Evolutionary conservation across 2,888 invertebrate species (phyloP).

Genomic region (Drosophila rubida): DNA sequence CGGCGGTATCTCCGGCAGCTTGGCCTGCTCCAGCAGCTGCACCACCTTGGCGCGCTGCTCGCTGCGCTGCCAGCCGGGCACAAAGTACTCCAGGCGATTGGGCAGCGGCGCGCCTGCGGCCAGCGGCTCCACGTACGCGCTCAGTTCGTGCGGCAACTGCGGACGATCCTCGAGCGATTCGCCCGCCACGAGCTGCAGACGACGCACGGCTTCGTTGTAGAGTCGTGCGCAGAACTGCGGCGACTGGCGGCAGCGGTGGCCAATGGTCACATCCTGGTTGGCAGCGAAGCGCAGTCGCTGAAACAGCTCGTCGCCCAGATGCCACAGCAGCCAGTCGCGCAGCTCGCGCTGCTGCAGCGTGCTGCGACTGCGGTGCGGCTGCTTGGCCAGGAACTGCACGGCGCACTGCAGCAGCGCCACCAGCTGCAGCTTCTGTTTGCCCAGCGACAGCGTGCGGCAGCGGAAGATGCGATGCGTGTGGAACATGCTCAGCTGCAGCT

Average conservation of each 20-base stretch:
- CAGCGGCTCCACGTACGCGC: slow-evolving; percentile 85
- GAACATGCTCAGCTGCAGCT: slow-evolving; percentile 75
- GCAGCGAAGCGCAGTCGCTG: slow-evolving; percentile 85
- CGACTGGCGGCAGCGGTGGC: slow-evolving; percentile 78
- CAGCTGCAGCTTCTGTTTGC: slow-evolving; percentile 28
- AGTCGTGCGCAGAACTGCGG: slow-evolving; percentile 87
- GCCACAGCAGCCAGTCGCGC: slow-evolving; percentile 86
- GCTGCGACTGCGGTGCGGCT: slow-evolving; percentile 81
- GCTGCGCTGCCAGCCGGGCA: slow-evolving; percentile 87
- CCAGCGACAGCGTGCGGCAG: slow-evolving; percentile 27
- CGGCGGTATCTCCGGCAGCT: slow-evolving; percentile 83
- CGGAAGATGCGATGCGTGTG: slow-evolving; percentile 78
- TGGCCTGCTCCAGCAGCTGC: slow-evolving; percentile 86
- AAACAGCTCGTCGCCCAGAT: slow-evolving; percentile 88
- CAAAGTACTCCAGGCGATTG: slow-evolving; percentile 88
- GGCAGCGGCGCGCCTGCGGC: slow-evolving; percentile 86
- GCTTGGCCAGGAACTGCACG: slow-evolving; percentile 65
- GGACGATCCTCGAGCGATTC: slow-evolving; percentile 87
- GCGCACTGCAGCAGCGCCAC: slow-evolving; percentile 82
- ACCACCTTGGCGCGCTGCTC: slow-evolving; percentile 86
- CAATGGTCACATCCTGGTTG: slow-evolving; percentile 75
- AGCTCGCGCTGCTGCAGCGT: slow-evolving; percentile 87
- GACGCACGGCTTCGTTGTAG: slow-evolving; percentile 89
- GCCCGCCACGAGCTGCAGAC: slow-evolving; percentile 87
- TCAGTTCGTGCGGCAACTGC: slow-evolving; percentile 89